These are phyloP conservation scores for Protodeltote pygarga DNA, from an alignment of 2,888 invertebrate genomes.

Conservation along the genomic window DNA sequence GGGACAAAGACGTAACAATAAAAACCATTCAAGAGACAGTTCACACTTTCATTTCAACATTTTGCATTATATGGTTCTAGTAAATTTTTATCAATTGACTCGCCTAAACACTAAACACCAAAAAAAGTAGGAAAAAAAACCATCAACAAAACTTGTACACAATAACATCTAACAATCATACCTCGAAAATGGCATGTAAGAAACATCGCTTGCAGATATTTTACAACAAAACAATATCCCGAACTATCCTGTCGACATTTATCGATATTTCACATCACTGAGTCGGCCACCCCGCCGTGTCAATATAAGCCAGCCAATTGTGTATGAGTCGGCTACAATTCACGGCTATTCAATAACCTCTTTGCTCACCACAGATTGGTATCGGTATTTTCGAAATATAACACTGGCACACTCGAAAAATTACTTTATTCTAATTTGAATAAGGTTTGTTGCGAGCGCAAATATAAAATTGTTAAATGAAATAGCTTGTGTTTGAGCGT, in stretches of 20 bases:
- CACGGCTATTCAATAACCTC: conserved; percentile 80
- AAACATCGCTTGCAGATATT: conserved; percentile 37
- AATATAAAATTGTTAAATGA: conserved; percentile 46
- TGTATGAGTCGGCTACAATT: conserved; percentile 78
- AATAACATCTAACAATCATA: conserved; percentile 40
- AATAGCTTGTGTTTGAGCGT: conserved; percentile 52
- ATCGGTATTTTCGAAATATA: conserved; percentile 57
- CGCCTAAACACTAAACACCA: not conserved
- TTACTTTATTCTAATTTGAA: conserved; percentile 24
- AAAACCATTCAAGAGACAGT: too few species aligned
- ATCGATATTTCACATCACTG: conserved; percentile 61
- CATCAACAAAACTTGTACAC: conserved; percentile 19
- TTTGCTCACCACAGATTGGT: conserved; percentile 74
- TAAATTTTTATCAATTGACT: too few species aligned
- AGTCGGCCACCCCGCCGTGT: conserved; percentile 76
- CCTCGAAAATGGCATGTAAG: conserved; percentile 39
- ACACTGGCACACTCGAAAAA: conserved; percentile 25
- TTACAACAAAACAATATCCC: conserved; percentile 44
- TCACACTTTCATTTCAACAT: too few species aligned
- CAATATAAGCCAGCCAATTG: conserved; percentile 79
- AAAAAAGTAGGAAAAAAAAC: conserved; percentile 28
- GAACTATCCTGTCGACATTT: conserved; percentile 40
- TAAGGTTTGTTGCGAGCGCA: conserved; percentile 7
- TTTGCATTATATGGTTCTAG: too few species aligned
- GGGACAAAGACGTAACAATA: too few species aligned